Evolutionary conservation across 2,888 invertebrate genomes (phyloP).

Genomic region (Alcis repandata): DNA sequence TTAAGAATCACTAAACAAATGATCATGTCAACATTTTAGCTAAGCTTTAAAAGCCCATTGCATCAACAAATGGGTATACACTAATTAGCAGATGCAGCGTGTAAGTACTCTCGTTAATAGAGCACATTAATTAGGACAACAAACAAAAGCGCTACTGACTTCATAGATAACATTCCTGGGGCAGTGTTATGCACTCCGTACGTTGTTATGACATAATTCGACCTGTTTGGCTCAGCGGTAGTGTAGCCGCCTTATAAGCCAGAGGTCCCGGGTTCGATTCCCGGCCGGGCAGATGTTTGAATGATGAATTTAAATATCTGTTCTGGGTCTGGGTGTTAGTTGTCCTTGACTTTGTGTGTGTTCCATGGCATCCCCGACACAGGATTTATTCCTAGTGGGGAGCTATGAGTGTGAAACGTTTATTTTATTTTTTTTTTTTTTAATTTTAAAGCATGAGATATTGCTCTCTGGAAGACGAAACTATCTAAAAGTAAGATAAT

Average conservation of each 20-base stretch:
- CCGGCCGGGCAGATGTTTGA: too few relatives aligned
- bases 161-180: conserved; percentile 55
- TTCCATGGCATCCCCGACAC: too few relatives aligned
- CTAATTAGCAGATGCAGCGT: conserved; percentile 35
- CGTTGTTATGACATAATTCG: conserved; percentile 29
- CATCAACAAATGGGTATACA: conserved; percentile 22
- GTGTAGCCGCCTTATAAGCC: too few relatives aligned
- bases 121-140: conserved; percentile 56
- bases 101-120: conserved; percentile 40
- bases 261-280: too few relatives aligned
- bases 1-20: conserved; percentile 1
- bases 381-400: too few relatives aligned
- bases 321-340: too few relatives aligned
- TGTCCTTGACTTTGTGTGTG: too few relatives aligned
- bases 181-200: conserved; percentile 23
- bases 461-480: neutral
- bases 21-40: neutral
- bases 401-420: too few relatives aligned
- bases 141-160: conserved; percentile 54
- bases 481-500: neutral
- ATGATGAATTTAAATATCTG: too few relatives aligned
- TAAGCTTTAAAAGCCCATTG: neutral
- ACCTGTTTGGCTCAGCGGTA: too few relatives aligned
- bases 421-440: too few relatives aligned
- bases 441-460: conserved; percentile 5